Evolutionary conservation across 2,888 invertebrate species (phyloP).

Genomic region (Mimachlamys varia): DNA sequence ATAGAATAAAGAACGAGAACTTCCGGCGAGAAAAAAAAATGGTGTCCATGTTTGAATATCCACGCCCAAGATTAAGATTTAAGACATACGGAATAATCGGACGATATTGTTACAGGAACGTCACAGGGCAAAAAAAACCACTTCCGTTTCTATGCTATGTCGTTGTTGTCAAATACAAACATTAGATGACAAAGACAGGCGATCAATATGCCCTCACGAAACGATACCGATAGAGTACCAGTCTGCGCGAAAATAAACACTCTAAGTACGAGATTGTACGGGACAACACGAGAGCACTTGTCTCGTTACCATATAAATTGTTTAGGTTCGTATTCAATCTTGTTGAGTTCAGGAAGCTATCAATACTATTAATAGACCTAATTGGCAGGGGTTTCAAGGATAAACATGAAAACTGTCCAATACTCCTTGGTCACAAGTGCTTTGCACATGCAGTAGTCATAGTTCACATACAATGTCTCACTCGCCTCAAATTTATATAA

Average conservation of each 20-base stretch:
- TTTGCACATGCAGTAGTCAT: neutral
- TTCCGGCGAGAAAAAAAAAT: neutral
- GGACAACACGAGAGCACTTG: neutral
- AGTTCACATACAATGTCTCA: neutral
- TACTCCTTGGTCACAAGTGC: neutral
- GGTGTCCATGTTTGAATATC: neutral
- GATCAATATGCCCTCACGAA: neutral
- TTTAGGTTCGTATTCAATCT: neutral
- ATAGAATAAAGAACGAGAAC: constrained; percentile 17
- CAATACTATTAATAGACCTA: constrained; percentile 4
- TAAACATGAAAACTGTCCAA: neutral
- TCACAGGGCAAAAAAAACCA: neutral
- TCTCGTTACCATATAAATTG: constrained; percentile 26
- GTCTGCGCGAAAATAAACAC: neutral
- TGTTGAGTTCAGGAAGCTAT: constrained; percentile 29
- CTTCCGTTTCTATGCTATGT: neutral
- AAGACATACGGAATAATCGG: neutral
- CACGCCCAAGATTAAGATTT: neutral
- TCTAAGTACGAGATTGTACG: neutral
- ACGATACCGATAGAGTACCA: neutral
- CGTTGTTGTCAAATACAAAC: neutral
- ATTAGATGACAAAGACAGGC: neutral
- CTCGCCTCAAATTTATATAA: constrained; percentile 1
- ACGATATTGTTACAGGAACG: neutral
- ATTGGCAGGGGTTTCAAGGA: neutral